A percentile compares a stretch with the other conserved stretches of the same genome.
These are phyloP conservation scores for Lepeophtheirus nordmannii DNA, from an alignment of 2,888 invertebrate genomes.

Conservation along the genomic window DNA sequence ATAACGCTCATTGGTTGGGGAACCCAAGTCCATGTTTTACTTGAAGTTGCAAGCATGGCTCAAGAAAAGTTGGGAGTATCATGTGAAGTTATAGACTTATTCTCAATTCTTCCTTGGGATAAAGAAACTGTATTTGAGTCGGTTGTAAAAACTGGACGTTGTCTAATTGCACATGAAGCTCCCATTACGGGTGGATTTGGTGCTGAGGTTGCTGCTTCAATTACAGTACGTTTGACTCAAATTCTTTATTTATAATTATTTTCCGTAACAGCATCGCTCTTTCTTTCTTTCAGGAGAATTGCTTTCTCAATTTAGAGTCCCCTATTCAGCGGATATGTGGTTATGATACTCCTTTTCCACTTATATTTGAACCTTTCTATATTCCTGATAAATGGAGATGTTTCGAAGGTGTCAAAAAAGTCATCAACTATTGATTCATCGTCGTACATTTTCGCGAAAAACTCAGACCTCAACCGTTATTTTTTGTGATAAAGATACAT, in stretches of 20 bases:
- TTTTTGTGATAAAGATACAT: too few species aligned
- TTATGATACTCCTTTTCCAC: slow-evolving; percentile 95
- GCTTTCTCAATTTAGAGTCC: slow-evolving; percentile 86
- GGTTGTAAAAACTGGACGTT: slow-evolving; percentile 75
- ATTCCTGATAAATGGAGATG: slow-evolving; percentile 86
- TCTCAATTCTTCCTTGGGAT: slow-evolving; percentile 93
- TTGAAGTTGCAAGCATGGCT: slow-evolving; percentile 73
- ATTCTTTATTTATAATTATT: slow-evolving; percentile 18
- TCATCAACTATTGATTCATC: slow-evolving; percentile 50
- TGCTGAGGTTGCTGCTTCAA: slow-evolving; percentile 78
- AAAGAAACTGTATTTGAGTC: slow-evolving; percentile 78
- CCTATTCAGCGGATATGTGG: slow-evolving; percentile 77
- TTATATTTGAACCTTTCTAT: slow-evolving; percentile 89
- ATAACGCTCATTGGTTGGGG: slow-evolving; percentile 61
- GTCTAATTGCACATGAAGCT: slow-evolving; percentile 81
- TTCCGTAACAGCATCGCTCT: too few species aligned
- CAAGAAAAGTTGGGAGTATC: slow-evolving; percentile 53
- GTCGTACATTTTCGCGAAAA: too few species aligned
- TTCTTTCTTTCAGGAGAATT: slow-evolving; percentile 51
- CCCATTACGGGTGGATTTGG: slow-evolving; percentile 89
- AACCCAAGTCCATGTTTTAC: slow-evolving; percentile 52
- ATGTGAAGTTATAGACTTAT: slow-evolving; percentile 91
- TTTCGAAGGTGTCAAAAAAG: slow-evolving; percentile 57
- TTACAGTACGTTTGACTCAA: slow-evolving; percentile 51
- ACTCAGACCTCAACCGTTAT: too few species aligned